Base-by-base conservation (phyloP, 1,140 invertebrate species). In the Pseudomyrmex dendroicus region DNA sequence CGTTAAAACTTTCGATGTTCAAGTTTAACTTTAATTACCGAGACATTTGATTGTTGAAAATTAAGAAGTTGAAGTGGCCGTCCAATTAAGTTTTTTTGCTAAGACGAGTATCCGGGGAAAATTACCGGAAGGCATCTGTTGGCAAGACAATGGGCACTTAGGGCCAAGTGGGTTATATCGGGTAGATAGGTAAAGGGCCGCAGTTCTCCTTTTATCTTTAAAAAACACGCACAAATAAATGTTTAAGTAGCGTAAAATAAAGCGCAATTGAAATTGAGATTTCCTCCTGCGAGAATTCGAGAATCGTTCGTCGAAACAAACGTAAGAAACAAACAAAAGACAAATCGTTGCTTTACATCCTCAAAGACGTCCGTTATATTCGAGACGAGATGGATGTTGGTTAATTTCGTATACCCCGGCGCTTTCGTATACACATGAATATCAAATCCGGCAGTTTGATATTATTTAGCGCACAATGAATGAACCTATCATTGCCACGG, bases 401-500 rank as follows among this genome's bases (percentile, higher is more conserved):
- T 35, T 35, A 35, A 35, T 35, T 35, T 35, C 35, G 35, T 35
- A 35, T 1, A 35, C 3, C 35, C 5, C 35, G 35, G 35, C 50
- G 50, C 50, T 52, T 52, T 52, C 13, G 12, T 12, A 52, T 12
- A 52, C 50, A 13, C 50, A 13, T 7, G 50, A 52, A 12, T 52
- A 52, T 10, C 44, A 57, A 20, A 13, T 63, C 46, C 7, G 46
- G 13, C 35, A 64, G 9, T 17, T 77, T 35, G 50, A 66, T 77
- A 77, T 66, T 77, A 77, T 77, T 77, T 67, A 66, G 54, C 73
- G 20, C 44, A 35, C 48, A 46, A 10, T 46, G 63, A 66, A 66
- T 66, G 63, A 66, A 66, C 35, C 44, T 44, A 77, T 77, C 73
- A 67, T 67, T 62, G 35, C 35, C 54, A 44, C 62, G 54, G 62